These are phyloP conservation scores for Vanessa atalanta DNA, from an alignment of 1,140 invertebrate species.

Conservation along the genomic window DNA sequence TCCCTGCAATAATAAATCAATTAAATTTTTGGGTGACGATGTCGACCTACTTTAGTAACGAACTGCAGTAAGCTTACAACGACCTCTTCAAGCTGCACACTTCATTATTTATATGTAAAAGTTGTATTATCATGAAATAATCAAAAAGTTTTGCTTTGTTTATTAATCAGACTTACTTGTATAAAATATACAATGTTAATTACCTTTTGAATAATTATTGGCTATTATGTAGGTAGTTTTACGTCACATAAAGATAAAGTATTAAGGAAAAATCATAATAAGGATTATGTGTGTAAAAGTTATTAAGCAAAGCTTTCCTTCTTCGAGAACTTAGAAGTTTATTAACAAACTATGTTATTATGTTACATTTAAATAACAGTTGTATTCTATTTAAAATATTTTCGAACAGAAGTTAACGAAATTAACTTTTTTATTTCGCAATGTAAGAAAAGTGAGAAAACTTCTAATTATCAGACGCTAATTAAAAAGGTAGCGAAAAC, in stretches of 20 bases:
- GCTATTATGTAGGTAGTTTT: too few species aligned
- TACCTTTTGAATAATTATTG: too few species aligned
- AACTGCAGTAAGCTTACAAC: constrained; percentile 12
- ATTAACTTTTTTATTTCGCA: not conserved
- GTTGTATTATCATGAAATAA: not conserved
- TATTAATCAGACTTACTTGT: too few species aligned
- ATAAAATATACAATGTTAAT: too few species aligned
- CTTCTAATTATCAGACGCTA: constrained; percentile 32
- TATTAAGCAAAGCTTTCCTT: too few species aligned
- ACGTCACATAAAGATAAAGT: too few species aligned
- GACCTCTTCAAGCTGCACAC: not conserved
- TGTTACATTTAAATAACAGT: too few species aligned
- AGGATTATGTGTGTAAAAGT: too few species aligned
- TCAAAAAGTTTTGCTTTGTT: not conserved
- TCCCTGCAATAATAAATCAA: constrained; percentile 20
- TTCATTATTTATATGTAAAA: constrained; percentile 14
- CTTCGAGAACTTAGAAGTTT: too few species aligned
- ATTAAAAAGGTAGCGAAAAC: constrained; percentile 48
- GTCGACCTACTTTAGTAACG: constrained; percentile 26
- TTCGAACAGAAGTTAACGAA: not conserved
- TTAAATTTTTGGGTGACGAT: constrained; percentile 24
- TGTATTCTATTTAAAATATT: too few species aligned
- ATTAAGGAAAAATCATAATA: too few species aligned
- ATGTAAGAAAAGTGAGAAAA: constrained; percentile 3
- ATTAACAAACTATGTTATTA: too few species aligned